Evolutionary conservation across 2,888 invertebrate genomes (phyloP).

Genomic region (Aphidoletes aphidimyza): DNA sequence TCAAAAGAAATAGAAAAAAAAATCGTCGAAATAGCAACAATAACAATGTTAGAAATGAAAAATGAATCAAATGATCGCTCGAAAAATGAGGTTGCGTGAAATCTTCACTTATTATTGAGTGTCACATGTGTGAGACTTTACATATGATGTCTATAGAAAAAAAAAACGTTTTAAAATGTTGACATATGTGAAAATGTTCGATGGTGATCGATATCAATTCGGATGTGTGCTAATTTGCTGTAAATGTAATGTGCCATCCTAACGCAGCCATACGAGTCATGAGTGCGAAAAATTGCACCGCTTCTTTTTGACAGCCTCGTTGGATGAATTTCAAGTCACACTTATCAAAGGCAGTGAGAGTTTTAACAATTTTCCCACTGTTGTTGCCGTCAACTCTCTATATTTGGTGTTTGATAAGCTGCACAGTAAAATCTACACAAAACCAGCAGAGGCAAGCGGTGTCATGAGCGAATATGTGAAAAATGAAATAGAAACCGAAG

Average conservation of each 20-base stretch:
- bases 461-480: constrained; percentile 12
- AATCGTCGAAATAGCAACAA: too few species aligned
- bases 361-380: not conserved
- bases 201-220: not conserved
- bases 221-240: not conserved
- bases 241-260: too few species aligned
- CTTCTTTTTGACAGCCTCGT: not conserved
- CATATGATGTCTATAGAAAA: too few species aligned
- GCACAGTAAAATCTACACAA: not conserved
- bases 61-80: too few species aligned
- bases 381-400: not conserved
- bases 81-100: too few species aligned
- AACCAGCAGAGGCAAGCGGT: not conserved
- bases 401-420: not conserved
- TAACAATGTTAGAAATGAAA: too few species aligned
- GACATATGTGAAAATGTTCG: too few species aligned
- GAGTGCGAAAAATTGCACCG: not conserved
- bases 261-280: not conserved
- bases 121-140: too few species aligned
- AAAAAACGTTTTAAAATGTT: too few species aligned
- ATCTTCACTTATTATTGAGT: too few species aligned
- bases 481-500: not conserved
- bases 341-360: not conserved
- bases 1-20: too few species aligned
- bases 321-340: not conserved